phyloP scores from a whole-genome alignment of 64 coral and sea anemone species.

The Catalaphyllia jardinei region DNA sequence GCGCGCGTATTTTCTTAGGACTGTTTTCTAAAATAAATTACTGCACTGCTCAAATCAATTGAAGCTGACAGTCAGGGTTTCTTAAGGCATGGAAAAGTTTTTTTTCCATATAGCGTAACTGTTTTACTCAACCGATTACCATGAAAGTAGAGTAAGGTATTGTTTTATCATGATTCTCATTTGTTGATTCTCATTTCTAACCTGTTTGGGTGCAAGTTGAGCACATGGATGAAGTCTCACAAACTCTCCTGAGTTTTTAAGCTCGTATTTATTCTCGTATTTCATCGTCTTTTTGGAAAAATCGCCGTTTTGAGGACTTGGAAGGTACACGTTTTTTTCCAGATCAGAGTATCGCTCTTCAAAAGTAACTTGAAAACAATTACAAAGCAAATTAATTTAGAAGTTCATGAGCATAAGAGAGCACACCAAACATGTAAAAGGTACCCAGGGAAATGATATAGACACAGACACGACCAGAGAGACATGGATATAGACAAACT shows the following conservation, averaged over 20 bases:
- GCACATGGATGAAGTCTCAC: slow-evolving; percentile 30
- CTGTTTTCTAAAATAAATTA: no score
- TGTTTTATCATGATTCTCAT: no score
- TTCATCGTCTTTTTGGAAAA: background rate
- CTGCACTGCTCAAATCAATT: no score
- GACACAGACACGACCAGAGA: no score
- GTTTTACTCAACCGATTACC: no score
- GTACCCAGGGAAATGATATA: no score
- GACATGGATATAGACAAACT: no score
- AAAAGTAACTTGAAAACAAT: background rate
- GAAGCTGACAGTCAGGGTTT: no score
- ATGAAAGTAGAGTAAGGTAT: no score
- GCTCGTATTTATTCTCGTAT: background rate
- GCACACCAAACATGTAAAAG: no score
- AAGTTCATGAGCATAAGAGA: no score
- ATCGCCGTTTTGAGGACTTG: background rate
- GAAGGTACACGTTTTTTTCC: slow-evolving; percentile 24
- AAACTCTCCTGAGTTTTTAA: slow-evolving; percentile 11
- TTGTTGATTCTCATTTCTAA: background rate
- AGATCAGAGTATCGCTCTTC: slow-evolving; percentile 35
- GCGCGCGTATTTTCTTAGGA: no score
- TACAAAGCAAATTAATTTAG: background rate
- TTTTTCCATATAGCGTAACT: background rate
- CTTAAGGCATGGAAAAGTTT: background rate
- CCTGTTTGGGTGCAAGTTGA: slow-evolving; percentile 7